Conservation (phyloP, 2,797 vertebrate species). For the Mormyrops boulengeri region DNA sequence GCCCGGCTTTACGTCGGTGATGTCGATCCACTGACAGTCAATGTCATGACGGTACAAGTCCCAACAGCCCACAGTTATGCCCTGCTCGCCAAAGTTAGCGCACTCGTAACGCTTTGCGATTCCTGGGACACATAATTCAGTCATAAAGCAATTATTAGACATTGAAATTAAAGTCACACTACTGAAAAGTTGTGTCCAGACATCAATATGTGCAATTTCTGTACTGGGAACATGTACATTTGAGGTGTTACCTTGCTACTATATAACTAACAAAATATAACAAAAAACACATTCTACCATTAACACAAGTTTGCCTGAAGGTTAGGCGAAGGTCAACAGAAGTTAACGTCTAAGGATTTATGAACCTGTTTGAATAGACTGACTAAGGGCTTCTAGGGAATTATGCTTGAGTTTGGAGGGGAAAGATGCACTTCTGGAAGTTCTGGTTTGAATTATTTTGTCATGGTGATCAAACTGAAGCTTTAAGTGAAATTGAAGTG, state of each 20-base stretch:
- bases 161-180: background rate
- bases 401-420: background rate
- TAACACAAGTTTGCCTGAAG: background rate
- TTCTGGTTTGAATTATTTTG: background rate
- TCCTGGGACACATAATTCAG: conserved; percentile 50
- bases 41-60: conserved; percentile 95
- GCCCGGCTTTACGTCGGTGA: conserved; percentile 87
- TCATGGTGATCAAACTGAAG: background rate
- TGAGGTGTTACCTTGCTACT: background rate
- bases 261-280: background rate
- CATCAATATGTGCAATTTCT: background rate
- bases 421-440: background rate
- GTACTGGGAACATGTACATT: background rate
- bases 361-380: background rate
- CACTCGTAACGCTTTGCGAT: conserved; percentile 91
- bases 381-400: background rate
- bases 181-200: background rate
- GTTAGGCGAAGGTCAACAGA: background rate
- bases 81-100: conserved; percentile 97
- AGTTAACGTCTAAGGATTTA: background rate
- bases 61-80: conserved; percentile 96
- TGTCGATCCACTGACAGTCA: conserved; percentile 97
- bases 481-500: background rate
- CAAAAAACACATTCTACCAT: background rate
- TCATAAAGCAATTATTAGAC: background rate